Percentiles rank a stretch among this genome's conserved stretches.
These are phyloP conservation scores for Decapterus maruadsi DNA, from an alignment of 2,797 vertebrate species.

Conservation along the genomic window DNA sequence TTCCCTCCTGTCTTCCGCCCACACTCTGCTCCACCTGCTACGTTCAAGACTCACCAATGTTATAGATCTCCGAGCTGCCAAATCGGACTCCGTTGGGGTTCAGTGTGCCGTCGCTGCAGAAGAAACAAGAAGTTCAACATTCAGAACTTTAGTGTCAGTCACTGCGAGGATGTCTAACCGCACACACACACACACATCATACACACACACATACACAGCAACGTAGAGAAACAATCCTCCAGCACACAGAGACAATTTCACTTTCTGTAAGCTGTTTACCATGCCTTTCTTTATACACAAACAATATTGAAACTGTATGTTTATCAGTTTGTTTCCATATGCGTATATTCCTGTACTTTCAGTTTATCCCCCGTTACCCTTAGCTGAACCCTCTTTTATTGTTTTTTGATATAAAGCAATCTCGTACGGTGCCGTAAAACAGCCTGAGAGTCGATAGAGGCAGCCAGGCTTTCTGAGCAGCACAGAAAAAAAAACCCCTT, in stretches of 20 bases:
- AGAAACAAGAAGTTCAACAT: conserved; percentile 41
- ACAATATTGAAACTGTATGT: not conserved
- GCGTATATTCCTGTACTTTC: not conserved
- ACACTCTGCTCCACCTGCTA: conserved; percentile 3
- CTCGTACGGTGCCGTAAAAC: not conserved
- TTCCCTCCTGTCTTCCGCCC: not conserved
- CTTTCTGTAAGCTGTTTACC: not conserved
- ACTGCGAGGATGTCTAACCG: not conserved
- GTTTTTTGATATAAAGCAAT: not conserved
- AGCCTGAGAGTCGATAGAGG: not conserved
- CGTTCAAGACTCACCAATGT: conserved; percentile 89
- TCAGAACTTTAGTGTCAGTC: not conserved
- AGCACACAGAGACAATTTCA: not conserved
- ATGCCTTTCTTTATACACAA: not conserved
- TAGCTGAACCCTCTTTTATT: not conserved
- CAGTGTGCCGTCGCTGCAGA: conserved; percentile 93
- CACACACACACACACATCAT: not conserved
- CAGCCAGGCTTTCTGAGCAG: not conserved
- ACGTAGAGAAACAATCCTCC: not conserved
- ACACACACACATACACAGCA: too few relatives aligned
- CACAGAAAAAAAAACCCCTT: not conserved
- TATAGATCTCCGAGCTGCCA: conserved; percentile 98
- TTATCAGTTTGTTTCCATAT: not conserved
- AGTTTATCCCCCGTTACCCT: not conserved
- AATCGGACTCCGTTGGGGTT: conserved; percentile 98